These are phyloP conservation scores for Horisme vitalbata DNA, from an alignment of 2,888 invertebrate species.

Conservation along the genomic window DNA sequence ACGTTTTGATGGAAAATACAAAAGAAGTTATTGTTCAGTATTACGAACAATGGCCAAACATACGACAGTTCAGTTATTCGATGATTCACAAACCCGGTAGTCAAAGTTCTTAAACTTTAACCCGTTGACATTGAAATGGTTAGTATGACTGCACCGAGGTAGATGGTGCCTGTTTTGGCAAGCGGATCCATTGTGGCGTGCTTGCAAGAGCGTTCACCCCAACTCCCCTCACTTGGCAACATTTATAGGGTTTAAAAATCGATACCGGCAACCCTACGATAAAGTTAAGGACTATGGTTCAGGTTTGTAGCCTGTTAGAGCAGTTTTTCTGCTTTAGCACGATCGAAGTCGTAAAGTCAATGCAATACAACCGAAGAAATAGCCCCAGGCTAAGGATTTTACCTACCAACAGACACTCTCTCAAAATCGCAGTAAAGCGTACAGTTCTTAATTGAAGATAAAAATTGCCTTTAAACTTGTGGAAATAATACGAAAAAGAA, in stretches of 20 bases:
- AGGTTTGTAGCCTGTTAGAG: too few relatives aligned
- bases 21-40: conserved; percentile 3
- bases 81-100: conserved; percentile 22
- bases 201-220: conserved; percentile 68
- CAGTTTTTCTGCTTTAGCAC: too few relatives aligned
- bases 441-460: too few relatives aligned
- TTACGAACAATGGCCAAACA: conserved; percentile 3
- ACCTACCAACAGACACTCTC: too few relatives aligned
- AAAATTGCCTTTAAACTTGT: too few relatives aligned
- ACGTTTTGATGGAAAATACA: conserved; percentile 2
- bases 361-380: too few relatives aligned
- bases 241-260: conserved; percentile 75
- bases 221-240: conserved; percentile 51
- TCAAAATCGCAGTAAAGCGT: too few relatives aligned
- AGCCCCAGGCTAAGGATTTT: too few relatives aligned
- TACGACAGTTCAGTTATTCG: conserved; percentile 11
- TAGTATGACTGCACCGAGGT: conserved; percentile 37
- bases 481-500: too few relatives aligned
- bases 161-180: conserved; percentile 65
- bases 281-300: too few relatives aligned
- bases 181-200: conserved; percentile 55
- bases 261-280: conserved; percentile 47
- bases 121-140: conserved; percentile 49
- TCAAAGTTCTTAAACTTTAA: conserved; percentile 22
- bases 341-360: too few relatives aligned